Evolutionary conservation across 1,140 invertebrate genomes (phyloP), one percentile per base, ranked within the genome.

Genomic region (Orius insidiosus): DNA sequence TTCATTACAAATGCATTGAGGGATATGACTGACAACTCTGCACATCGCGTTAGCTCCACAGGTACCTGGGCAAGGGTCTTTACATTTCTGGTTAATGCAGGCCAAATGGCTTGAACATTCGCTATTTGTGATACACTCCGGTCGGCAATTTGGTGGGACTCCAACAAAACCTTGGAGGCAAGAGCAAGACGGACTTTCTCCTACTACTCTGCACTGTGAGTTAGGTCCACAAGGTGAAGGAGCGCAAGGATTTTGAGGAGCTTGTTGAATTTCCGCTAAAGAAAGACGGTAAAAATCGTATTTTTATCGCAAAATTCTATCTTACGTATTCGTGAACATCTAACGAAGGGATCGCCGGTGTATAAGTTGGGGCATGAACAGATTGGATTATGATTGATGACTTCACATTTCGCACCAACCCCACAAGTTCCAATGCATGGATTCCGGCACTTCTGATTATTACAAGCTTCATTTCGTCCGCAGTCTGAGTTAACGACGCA

Each of bases 381-480:
- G 47, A 65, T 57, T 32, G 74, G 68, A 7, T 58, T 67, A 49
- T 75, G 71, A 54, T 70, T 72, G 11, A 69, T 55, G 5, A 72
- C 67, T 51, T 52, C 60, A 54, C 74, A 76, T 5, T 61, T 52
- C 14, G 80, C 72, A 54, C 71, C 71, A 19, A 60, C 59, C 37
- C 80, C 80, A 62, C 80, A 85, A n/a, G 76, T 74, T 31, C 78
- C 74, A 35, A 69, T 64, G 59, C 80, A 84, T 9, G 80, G 78
- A 59, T 82, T 73, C 57, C 67, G 65, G 60, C 80, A 84, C 61
- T 76, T 79, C 56, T 75, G 68, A 53, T 72, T 70, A 24, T 80
- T 72, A 59, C 78, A 87, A 33, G 80, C 75, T 56, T 73, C 64
- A 53, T 74, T 69, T 45, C 72, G 71, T 3, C 70, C 60, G 60